phyloP scores from a whole-genome alignment of 35 echinoderm and acorn worm genomes.

The Lytechinus pictus region DNA sequence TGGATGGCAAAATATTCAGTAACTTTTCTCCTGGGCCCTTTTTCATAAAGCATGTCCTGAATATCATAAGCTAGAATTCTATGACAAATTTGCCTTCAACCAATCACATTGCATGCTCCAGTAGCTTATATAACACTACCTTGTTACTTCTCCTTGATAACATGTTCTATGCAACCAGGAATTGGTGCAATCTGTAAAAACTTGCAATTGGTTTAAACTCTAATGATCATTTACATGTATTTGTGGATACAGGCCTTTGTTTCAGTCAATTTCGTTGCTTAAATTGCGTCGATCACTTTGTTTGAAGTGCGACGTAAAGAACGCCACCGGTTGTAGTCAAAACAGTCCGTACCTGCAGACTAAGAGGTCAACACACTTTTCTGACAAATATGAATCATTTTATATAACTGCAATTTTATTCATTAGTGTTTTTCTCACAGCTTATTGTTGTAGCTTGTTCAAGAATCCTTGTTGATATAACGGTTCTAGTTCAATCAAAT shows the following conservation, averaged over 20 bases:
- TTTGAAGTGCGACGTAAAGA: not conserved
- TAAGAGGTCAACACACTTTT: not conserved
- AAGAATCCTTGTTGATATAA: not conserved
- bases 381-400: not conserved
- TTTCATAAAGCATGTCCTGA: no score
- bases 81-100: no score
- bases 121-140: no score
- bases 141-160: no score
- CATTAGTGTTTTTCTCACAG: constrained; percentile 1
- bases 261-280: not conserved
- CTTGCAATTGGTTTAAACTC: no score
- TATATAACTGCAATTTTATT: not conserved
- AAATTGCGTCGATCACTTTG: not conserved
- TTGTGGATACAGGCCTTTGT: not conserved
- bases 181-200: no score
- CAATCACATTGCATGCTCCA: no score
- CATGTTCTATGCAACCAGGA: no score
- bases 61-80: no score
- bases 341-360: not conserved
- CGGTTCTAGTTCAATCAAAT: not conserved
- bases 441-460: not conserved
- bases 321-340: not conserved
- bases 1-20: no score
- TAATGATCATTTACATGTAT: not conserved
- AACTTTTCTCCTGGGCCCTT: no score